Percentiles rank a stretch among this genome's conserved stretches.
phyloP scores from a whole-genome alignment of 1,140 invertebrate species.

The Drosophila arawakana region DNA sequence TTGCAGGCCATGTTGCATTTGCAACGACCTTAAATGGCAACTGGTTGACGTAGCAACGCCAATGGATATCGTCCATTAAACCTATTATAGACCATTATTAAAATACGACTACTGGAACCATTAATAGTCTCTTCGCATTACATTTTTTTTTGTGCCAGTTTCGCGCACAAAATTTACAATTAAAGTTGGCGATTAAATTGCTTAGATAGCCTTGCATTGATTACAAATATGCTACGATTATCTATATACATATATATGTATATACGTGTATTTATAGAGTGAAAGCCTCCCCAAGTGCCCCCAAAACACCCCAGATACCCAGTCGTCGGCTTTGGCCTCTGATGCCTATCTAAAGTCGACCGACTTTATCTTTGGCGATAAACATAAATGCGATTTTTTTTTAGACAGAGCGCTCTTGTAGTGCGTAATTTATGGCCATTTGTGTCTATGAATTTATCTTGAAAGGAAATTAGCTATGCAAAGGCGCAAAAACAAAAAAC shows the following conservation, averaged over 20 bases:
- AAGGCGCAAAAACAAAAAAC: constrained; percentile 44
- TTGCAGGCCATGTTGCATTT: constrained; percentile 63
- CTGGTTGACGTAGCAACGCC: constrained; percentile 63
- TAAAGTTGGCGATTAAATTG: constrained; percentile 77
- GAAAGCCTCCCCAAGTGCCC: constrained; percentile 48
- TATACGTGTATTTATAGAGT: constrained; percentile 57
- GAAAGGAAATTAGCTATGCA: constrained; percentile 76
- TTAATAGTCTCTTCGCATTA: constrained; percentile 10
- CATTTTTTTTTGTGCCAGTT: constrained; percentile 42
- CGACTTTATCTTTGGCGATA: constrained; percentile 64
- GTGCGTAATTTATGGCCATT: constrained; percentile 79
- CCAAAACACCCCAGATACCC: neutral
- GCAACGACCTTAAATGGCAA: constrained; percentile 70
- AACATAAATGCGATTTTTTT: constrained; percentile 62
- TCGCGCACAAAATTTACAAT: constrained; percentile 71
- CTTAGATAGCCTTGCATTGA: constrained; percentile 68
- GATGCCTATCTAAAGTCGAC: constrained; percentile 63
- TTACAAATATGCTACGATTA: constrained; percentile 63
- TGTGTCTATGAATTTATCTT: constrained; percentile 72
- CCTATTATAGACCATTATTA: constrained; percentile 72
- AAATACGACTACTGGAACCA: constrained; percentile 46
- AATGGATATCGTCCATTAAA: constrained; percentile 60
- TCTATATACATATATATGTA: neutral
- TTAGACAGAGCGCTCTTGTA: constrained; percentile 22
- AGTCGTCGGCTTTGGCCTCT: constrained; percentile 10